These are phyloP conservation scores for Leucoraja erinaceus DNA, from an alignment of 2,113 vertebrate species.

Conservation along the genomic window DNA sequence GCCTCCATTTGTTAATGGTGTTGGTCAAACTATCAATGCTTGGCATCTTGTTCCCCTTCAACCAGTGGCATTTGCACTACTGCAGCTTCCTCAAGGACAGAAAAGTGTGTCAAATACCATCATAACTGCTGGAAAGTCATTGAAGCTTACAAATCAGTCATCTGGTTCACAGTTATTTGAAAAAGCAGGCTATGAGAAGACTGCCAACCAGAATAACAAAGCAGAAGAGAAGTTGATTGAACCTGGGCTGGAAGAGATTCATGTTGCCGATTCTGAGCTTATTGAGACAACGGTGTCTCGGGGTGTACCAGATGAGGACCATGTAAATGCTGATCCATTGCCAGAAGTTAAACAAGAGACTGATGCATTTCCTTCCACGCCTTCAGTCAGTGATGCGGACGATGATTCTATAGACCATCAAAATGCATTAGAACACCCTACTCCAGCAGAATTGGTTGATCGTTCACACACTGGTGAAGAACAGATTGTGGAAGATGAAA, in stretches of 20 bases:
- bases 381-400: neutral
- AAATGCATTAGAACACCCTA: neutral
- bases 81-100: conserved; percentile 65
- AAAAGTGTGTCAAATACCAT: conserved; percentile 57
- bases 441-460: conserved; percentile 6
- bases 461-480: conserved; percentile 15
- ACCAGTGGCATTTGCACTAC: conserved; percentile 73
- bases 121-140: conserved; percentile 59
- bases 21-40: conserved; percentile 46
- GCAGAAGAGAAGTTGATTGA: neutral
- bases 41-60: conserved; percentile 62
- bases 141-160: conserved; percentile 57
- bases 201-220: neutral
- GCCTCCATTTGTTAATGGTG: conserved; percentile 51
- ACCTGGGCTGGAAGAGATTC: conserved; percentile 40
- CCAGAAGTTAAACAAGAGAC: neutral
- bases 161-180: conserved; percentile 54
- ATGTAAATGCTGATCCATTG: no score
- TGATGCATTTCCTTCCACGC: neutral
- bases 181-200: conserved; percentile 37
- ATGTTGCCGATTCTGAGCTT: conserved; percentile 44
- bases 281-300: no score
- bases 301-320: no score
- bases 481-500: neutral
- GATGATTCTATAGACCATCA: neutral